Base-by-base conservation (phyloP, 2,797 vertebrate species). In the Acanthiza pusilla region DNA sequence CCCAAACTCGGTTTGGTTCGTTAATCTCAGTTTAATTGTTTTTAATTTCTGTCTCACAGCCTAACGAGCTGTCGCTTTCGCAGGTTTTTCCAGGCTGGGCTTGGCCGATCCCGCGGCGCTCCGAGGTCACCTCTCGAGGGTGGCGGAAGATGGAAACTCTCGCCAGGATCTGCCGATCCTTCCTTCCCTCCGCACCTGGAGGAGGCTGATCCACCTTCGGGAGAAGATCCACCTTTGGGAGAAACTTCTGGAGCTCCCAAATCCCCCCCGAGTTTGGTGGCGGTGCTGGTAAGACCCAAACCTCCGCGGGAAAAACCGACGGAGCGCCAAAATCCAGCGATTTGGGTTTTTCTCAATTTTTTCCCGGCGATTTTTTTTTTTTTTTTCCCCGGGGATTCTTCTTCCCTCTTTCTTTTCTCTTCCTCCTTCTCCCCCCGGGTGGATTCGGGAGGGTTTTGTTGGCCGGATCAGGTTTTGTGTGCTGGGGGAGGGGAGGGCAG, bases 401-500 rank as follows among this genome's bases (percentile, higher is more conserved):
- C 89, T n/a, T n/a, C n/a, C n/a, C n/a, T n/a, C 88, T 85, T 18
- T 72, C 58, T 89, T 94, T 93, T 85, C 80, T 92, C 95, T 91
- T 91, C 65, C 70, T 93, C 42, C 81, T 72, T 61, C 85, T 96
- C 91, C 90, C 93, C 94, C 93, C 89, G 61, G 93, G 88, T 96
- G 85, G 84, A 89, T 92, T 92, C 38, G 38, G 93, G 97, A 95
- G 93, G 97, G 97, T 98, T 98, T 98, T 97, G 98, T 98, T 97
- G 94, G 93, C 96, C 96, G 97, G 98, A 98, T 99, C 98, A 88
- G 97, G 98, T 99, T 99, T 97, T 98, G 97, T 97, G 97, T 97
- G 97, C 53, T 71, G 93, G 93, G 95, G 95, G 96, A 96, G 89
- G 96, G 98, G 97, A 98, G 98, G 97, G 91, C 95, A 96, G 97